Evolutionary conservation across 2,888 invertebrate genomes (phyloP), one percentile per base, ranked within the genome.

Genomic region (Chirona hameri): DNA sequence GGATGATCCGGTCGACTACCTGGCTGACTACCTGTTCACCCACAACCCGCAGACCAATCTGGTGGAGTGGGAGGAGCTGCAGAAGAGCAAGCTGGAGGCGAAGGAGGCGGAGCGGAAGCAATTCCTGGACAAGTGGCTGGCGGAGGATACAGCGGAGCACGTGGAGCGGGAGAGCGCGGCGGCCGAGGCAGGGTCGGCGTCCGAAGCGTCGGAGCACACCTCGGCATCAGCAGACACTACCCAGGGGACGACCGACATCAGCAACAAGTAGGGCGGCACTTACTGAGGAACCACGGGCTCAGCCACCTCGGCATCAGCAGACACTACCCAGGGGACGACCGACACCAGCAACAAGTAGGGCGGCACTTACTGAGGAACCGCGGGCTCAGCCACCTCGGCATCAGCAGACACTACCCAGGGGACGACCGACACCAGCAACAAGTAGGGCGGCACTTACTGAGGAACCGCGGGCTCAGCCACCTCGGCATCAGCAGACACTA

Each of bases 31-130:
- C 27, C 52, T 80, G 2, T 80, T 80, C 18, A 52, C 2, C 12
- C 10, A 80, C 80, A 80, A 80, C n/a, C 80, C 80, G 1, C 55
- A 55, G 18, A 80, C 80, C 12, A 80, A 80, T 48, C 52, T 80
- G 14, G 52, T 80, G 1, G 80, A 80, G 18, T 80, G 80, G 80
- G 80, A 80, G 52, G 80, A 80, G 52, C 46, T 76, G 10, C 76
- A 76, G 31, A 76, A 46, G 46, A 76, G 76, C 46, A 76, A 76
- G 15, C 46, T 76, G 76, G 76, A 76, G 24, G 76, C 31, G 9
- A 76, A 76, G 27, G 76, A 76, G 46, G 76, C 76, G 24, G 27
- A 39, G 24, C 39, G 76, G 39, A 76, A 76, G 46, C 15, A 76
- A 24, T 21, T 76, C 24, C 39, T 76, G 76, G 46, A 76, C 9